These are phyloP conservation scores for Ibycter americanus DNA, from an alignment of 2,797 vertebrate species.

Conservation along the genomic window DNA sequence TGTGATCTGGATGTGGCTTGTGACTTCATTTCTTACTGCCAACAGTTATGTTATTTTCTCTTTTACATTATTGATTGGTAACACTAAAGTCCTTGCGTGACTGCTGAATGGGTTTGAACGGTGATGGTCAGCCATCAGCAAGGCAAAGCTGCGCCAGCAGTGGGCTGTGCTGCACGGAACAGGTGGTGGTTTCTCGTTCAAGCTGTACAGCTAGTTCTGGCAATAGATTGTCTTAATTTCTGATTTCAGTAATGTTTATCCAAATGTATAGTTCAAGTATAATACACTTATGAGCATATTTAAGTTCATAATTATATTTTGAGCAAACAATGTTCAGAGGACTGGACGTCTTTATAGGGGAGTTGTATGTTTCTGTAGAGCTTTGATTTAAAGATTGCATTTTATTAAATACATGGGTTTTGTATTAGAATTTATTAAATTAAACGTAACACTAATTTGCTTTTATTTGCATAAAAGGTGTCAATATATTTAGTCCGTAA, in stretches of 20 bases:
- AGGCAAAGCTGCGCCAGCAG: background rate
- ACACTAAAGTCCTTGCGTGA: background rate
- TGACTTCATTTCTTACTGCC: background rate
- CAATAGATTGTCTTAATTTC: constrained; percentile 6
- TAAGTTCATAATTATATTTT: constrained; percentile 48
- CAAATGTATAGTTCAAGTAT: constrained; percentile 6
- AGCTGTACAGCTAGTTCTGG: background rate
- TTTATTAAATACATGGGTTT: constrained; percentile 45
- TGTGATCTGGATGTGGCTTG: constrained; percentile 6
- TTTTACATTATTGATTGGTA: background rate
- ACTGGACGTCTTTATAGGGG: constrained; percentile 56
- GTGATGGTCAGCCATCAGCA: background rate
- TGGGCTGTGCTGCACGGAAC: background rate
- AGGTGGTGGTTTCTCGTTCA: constrained; percentile 1
- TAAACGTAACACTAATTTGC: constrained; percentile 68
- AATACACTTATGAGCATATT: constrained; percentile 20
- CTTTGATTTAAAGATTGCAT: constrained; percentile 52
- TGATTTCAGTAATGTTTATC: constrained; percentile 1
- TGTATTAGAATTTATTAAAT: constrained; percentile 71
- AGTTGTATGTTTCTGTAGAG: constrained; percentile 53
- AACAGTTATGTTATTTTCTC: background rate
- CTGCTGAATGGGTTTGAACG: background rate
- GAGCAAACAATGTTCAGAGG: constrained; percentile 32
- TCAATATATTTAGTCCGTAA: constrained; percentile 45
- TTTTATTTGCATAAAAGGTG: constrained; percentile 70